Evolutionary conservation across 1,140 invertebrate species (phyloP).

Genomic region (Ips typographus): DNA sequence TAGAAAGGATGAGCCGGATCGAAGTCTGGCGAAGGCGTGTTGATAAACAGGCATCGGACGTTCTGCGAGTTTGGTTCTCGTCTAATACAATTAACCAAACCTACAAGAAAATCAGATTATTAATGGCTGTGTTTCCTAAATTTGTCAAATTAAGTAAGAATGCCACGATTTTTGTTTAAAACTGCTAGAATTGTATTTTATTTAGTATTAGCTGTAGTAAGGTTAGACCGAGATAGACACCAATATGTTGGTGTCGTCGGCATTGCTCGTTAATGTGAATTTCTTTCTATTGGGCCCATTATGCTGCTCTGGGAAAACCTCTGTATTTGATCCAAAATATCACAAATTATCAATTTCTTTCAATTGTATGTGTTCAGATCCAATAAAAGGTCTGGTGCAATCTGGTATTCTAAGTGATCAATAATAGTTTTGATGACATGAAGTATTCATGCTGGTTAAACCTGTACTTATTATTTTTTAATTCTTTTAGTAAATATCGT

Average conservation of each 20-base stretch:
- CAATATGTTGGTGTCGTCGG: neutral
- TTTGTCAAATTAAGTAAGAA: neutral
- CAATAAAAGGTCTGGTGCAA: too few relatives aligned
- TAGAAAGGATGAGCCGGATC: slow-evolving; percentile 64
- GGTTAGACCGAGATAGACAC: neutral
- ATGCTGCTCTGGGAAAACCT: too few relatives aligned
- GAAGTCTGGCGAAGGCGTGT: slow-evolving; percentile 67
- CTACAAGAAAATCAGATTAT: neutral
- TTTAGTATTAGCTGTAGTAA: neutral
- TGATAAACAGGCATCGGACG: slow-evolving; percentile 63
- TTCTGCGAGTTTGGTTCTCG: slow-evolving; percentile 68
- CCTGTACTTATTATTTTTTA: too few relatives aligned
- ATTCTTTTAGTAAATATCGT: too few relatives aligned
- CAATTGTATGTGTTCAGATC: too few relatives aligned
- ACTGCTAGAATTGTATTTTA: neutral
- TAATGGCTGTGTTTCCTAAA: neutral
- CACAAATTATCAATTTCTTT: too few relatives aligned
- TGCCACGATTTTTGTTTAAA: neutral
- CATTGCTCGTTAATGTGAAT: neutral
- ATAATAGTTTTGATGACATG: too few relatives aligned
- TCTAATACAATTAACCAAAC: slow-evolving; percentile 76
- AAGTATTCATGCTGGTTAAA: too few relatives aligned
- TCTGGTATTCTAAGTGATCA: too few relatives aligned
- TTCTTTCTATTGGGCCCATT: too few relatives aligned
- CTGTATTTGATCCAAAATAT: too few relatives aligned